These are phyloP conservation scores for Pseudorectes ferrugineus DNA, from an alignment of 2,113 vertebrate genomes.

Conservation along the genomic window DNA sequence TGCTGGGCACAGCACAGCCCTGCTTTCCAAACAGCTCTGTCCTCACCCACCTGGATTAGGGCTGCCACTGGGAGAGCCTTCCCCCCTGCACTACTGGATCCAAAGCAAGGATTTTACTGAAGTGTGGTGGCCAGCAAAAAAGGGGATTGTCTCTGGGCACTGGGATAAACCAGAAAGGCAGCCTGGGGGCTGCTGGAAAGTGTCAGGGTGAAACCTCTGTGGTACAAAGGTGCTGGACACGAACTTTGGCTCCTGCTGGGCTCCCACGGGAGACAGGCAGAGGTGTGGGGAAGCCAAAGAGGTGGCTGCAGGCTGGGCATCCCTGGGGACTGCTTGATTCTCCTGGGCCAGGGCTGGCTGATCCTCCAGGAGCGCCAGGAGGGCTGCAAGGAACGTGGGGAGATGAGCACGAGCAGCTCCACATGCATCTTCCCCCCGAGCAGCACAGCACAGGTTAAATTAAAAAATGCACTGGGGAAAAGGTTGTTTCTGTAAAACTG, in stretches of 20 bases:
- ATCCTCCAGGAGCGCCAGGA: not conserved
- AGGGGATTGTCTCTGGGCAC: not conserved
- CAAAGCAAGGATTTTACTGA: not conserved
- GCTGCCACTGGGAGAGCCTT: not conserved
- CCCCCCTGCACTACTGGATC: not conserved
- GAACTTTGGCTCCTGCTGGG: not conserved
- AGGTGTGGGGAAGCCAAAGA: not conserved
- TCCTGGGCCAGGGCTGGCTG: not conserved
- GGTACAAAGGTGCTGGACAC: not conserved
- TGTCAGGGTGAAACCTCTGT: not conserved
- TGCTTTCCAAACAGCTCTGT: not conserved
- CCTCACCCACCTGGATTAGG: not conserved
- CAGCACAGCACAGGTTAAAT: not conserved
- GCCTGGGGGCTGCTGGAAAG: not conserved
- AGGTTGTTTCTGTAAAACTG: not conserved
- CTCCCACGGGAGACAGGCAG: not conserved
- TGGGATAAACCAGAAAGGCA: not conserved
- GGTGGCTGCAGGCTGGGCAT: not conserved
- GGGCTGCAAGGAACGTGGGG: not conserved
- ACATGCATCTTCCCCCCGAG: accelerated
- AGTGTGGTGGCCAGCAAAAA: not conserved
- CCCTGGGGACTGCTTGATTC: not conserved
- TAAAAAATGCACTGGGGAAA: not conserved
- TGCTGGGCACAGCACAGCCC: not conserved
- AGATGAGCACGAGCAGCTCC: not conserved